phyloP scores from a whole-genome alignment of 2,888 invertebrate species.

The Heptascelio sp. region DNA sequence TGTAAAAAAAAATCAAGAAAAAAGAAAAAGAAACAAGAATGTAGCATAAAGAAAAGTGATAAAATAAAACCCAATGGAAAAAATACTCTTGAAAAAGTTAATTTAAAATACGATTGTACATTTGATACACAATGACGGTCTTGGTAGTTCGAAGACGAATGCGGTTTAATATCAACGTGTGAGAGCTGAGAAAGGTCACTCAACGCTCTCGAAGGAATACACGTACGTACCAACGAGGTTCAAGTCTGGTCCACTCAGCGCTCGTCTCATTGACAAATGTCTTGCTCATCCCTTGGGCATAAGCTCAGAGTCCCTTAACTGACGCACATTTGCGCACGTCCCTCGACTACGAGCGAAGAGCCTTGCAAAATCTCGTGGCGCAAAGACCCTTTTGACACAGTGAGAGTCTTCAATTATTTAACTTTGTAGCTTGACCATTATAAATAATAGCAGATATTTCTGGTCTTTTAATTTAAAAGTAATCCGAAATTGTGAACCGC shows the following conservation, averaged over 20 bases:
- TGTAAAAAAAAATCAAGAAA: too few relatives aligned
- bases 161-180: conserved; percentile 82
- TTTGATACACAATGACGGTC: conserved; percentile 55
- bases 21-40: conserved; percentile 34
- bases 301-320: conserved; percentile 71
- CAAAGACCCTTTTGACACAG: conserved; percentile 75
- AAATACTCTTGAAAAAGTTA: conserved; percentile 12
- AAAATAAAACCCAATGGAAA: background rate
- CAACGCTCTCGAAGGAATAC: conserved; percentile 79
- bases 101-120: conserved; percentile 44
- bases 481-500: conserved; percentile 22
- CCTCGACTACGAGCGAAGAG: conserved; percentile 55
- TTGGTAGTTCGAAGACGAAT: conserved; percentile 80
- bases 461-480: conserved; percentile 16
- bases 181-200: conserved; percentile 74
- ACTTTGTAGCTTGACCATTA: conserved; percentile 55
- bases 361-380: conserved; percentile 69
- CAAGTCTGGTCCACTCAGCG: conserved; percentile 80
- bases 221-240: conserved; percentile 72
- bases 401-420: conserved; percentile 79
- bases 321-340: conserved; percentile 72
- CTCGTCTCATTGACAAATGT: conserved; percentile 84
- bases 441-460: conserved; percentile 36
- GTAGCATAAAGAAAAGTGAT: background rate
- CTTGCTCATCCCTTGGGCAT: conserved; percentile 76